A percentile compares a stretch with the other conserved stretches of the same genome.
phyloP scores from a whole-genome alignment of 2,797 vertebrate species.

The Gymnocypris eckloni region DNA sequence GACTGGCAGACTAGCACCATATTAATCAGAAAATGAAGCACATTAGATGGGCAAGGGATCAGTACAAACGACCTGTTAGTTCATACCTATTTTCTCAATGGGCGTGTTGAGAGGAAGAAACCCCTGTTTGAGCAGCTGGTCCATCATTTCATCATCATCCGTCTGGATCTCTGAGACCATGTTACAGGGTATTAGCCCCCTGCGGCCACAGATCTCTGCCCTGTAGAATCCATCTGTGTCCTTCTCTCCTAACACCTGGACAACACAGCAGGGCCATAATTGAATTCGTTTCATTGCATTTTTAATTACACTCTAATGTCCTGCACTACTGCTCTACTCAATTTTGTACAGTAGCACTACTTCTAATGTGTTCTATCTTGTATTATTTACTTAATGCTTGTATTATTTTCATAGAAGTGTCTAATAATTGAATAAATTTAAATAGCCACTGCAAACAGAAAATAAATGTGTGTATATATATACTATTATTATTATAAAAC shows the following conservation, averaged over 20 bases:
- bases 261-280: conserved; percentile 24
- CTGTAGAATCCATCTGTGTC: conserved; percentile 96
- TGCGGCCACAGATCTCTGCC: conserved; percentile 87
- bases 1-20: background rate
- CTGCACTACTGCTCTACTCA: background rate
- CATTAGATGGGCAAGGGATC: background rate
- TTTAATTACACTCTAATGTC: conserved; percentile 13
- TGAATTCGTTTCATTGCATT: conserved; percentile 2
- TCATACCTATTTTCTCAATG: conserved; percentile 90
- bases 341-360: background rate
- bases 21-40: conserved; percentile 14
- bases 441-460: no score
- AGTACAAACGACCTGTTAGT: conserved; percentile 8
- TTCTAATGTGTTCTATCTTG: background rate
- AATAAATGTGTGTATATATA: no score
- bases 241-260: conserved; percentile 94
- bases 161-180: conserved; percentile 99
- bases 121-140: conserved; percentile 93
- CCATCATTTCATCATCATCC: conserved; percentile 95
- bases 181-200: conserved; percentile 95
- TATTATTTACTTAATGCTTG: conserved; percentile 7
- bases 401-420: background rate
- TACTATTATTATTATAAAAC: no score
- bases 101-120: conserved; percentile 96
- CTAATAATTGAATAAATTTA: no score